Percentiles rank a stretch among this genome's conserved stretches.
These are phyloP conservation scores for Brachionichthys hirsutus DNA, from an alignment of 2,113 vertebrate species.

Conservation along the genomic window DNA sequence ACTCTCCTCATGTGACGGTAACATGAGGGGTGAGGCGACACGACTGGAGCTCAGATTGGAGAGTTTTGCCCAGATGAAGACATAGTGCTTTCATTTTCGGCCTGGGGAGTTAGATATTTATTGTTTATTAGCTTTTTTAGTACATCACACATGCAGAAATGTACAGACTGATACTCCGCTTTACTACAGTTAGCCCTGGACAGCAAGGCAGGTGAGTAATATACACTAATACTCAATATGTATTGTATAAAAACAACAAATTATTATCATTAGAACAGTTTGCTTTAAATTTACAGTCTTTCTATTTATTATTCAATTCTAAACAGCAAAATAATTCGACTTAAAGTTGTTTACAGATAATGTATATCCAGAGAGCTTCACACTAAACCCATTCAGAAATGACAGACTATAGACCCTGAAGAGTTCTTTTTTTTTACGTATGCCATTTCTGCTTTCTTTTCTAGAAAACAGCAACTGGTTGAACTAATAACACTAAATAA, in stretches of 20 bases:
- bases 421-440: too few species aligned
- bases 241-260: not conserved
- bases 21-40: constrained; percentile 47
- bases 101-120: not conserved
- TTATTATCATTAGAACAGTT: too few species aligned
- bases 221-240: not conserved
- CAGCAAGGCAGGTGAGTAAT: constrained; percentile 4
- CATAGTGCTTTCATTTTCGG: not conserved
- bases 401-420: too few species aligned
- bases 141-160: not conserved
- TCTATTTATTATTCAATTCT: too few species aligned
- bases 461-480: too few species aligned
- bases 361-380: too few species aligned
- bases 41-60: not conserved
- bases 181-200: not conserved
- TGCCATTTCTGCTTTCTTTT: too few species aligned
- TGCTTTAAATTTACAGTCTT: too few species aligned
- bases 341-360: too few species aligned
- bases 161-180: not conserved
- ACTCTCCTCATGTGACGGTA: constrained; percentile 62
- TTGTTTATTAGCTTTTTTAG: constrained; percentile 6
- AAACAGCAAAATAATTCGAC: too few species aligned
- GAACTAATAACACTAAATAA: too few species aligned
- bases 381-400: too few species aligned
- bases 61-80: not conserved